Evolutionary conservation across 2,113 vertebrate species (phyloP), one percentile per base, ranked within the genome.

Genomic region (Brachionichthys hirsutus): DNA sequence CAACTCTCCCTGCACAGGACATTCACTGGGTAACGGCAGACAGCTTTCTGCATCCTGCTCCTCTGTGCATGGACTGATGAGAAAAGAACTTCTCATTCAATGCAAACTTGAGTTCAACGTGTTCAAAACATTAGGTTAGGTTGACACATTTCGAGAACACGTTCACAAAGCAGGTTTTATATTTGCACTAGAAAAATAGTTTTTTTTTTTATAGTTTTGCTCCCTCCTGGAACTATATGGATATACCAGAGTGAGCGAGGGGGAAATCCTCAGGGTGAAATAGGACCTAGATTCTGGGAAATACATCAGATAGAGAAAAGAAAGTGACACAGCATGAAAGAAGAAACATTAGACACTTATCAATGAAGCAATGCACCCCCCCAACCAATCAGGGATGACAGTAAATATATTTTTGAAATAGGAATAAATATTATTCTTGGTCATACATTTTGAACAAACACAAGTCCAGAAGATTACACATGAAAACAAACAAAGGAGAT

Each of bases 281-380:
- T 20, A 67, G 36, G 60, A 60, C 61, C 62, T 54, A 66, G 44
- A 62, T 62, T 82, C 76, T 80, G 71, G 67, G 70, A 71, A 85
- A 80, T 38, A 67, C 68, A 80, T 80, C 53, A 73, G 63, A 52
- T 19, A 58, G 16, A 22, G 8, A 43, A 1, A 57, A 36, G 43
- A 68, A 48, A 54, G 42, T n/a, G 58, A 59, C 47, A 22, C 30
- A 61, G 66, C 53, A 38, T 46, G 54, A 63, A 47, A 65, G 62
- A 60, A 73, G n/a, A n/a, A n/a, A n/a, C n/a, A n/a, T n/a, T n/a
- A n/a, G n/a, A n/a, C n/a, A 50, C 24, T 62, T 54, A 17, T 45
- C 34, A 41, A 30, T 20, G 50, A 61, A 73, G 19, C 42, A 71
- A 40, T 9, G 6, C 36, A n/a, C 35, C 14, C 55, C 18, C 40